Percentiles rank a stretch among this genome's conserved stretches.
These are phyloP conservation scores for Delphinus delphis DNA, from an alignment of 2,113 vertebrate species.

Conservation along the genomic window DNA sequence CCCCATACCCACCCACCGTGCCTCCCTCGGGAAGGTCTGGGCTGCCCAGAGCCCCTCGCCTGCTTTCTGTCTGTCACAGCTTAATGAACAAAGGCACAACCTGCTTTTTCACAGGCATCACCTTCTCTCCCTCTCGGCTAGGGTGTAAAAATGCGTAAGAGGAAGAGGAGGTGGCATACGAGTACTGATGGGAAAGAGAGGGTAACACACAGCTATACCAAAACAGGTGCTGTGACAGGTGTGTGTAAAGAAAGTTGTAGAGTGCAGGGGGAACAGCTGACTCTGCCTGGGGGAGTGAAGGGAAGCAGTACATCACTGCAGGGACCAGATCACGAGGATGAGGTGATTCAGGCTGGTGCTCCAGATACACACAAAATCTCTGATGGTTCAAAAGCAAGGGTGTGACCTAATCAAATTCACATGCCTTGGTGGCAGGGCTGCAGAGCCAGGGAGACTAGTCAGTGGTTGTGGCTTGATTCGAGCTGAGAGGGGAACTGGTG, in stretches of 20 bases:
- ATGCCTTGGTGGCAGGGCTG: not conserved
- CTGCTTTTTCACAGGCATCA: too few species aligned
- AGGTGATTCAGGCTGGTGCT: accelerated
- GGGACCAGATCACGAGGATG: accelerated
- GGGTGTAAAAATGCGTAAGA: accelerated
- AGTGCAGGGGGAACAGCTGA: not conserved
- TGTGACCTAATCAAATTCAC: accelerated
- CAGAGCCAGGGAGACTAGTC: accelerated
- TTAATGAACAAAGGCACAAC: not conserved
- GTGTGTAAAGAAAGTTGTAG: accelerated
- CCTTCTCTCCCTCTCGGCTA: not conserved
- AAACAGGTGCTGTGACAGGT: not conserved
- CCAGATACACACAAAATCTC: too few species aligned
- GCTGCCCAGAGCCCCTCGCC: too few species aligned
- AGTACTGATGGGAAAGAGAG: not conserved
- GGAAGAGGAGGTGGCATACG: too few species aligned
- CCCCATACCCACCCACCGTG: accelerated
- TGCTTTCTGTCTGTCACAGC: not conserved
- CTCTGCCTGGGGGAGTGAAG: not conserved
- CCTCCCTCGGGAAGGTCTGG: not conserved
- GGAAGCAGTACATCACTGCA: accelerated
- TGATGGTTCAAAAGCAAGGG: not conserved
- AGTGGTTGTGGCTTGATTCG: accelerated
- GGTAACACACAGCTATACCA: not conserved
- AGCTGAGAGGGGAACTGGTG: accelerated